Evolutionary conservation across 2,113 vertebrate genomes (phyloP).

Genomic region (Rhinolophus ferrumequinum): DNA sequence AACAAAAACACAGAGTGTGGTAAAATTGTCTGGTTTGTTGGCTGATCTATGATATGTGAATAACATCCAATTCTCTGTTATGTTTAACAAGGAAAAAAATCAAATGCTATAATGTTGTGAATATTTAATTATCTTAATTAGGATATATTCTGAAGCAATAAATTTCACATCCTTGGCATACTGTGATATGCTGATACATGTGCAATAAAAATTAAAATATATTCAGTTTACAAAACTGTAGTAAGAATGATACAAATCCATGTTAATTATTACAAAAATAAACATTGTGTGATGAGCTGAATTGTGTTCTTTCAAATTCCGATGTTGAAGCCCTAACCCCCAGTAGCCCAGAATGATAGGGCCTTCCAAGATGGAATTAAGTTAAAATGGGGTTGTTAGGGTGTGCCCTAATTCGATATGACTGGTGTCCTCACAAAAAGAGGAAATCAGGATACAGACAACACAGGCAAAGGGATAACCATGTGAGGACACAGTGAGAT

Average conservation of each 20-base stretch:
- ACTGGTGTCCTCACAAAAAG: not conserved
- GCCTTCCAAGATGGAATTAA: not conserved
- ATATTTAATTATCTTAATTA: constrained; percentile 72
- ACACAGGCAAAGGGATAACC: not conserved
- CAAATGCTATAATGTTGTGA: constrained; percentile 55
- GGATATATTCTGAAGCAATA: constrained; percentile 52
- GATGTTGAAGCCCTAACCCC: not conserved
- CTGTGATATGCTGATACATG: constrained; percentile 41
- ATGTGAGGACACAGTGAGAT: not conserved
- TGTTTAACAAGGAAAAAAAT: constrained; percentile 60
- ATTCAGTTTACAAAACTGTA: not conserved
- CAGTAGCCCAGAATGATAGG: not conserved
- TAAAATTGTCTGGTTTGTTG: constrained; percentile 62
- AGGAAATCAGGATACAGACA: constrained; percentile 10
- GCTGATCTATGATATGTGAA: constrained; percentile 51
- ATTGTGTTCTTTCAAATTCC: not conserved
- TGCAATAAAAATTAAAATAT: constrained; percentile 45
- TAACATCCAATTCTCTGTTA: constrained; percentile 36
- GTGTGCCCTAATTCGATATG: not conserved
- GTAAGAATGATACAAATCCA: constrained; percentile 32
- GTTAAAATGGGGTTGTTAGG: not conserved
- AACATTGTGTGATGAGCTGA: not conserved
- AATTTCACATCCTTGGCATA: constrained; percentile 22
- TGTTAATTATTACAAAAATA: constrained; percentile 20
- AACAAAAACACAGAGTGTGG: constrained; percentile 2